Evolutionary conservation across 2,797 vertebrate genomes (phyloP).

Genomic region (Acanthopagrus latus): DNA sequence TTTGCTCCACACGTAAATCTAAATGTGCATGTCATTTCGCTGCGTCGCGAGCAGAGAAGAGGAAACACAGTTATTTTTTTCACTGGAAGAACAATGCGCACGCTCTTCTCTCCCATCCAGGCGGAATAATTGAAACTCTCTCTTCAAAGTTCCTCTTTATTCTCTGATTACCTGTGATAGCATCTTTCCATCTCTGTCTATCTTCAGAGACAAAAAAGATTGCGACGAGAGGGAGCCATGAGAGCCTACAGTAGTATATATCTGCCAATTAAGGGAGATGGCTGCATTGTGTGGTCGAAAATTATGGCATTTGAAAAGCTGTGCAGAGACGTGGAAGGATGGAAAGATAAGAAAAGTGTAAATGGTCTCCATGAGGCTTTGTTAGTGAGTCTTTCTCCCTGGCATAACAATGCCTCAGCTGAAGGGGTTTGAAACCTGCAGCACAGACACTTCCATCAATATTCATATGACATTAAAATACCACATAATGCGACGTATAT

Average conservation of each 20-base stretch:
- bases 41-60: conserved; percentile 8
- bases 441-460: conserved; percentile 28
- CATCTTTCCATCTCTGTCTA: conserved; percentile 71
- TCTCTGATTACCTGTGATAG: conserved; percentile 74
- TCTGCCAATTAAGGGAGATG: conserved; percentile 71
- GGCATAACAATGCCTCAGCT: conserved; percentile 45
- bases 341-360: conserved; percentile 56
- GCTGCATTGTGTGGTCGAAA: conserved; percentile 56
- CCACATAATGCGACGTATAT: neutral
- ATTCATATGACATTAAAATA: conserved; percentile 32
- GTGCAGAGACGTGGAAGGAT: conserved; percentile 42
- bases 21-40: conserved; percentile 8
- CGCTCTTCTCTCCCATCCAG: conserved; percentile 19
- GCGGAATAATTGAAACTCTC: conserved; percentile 67
- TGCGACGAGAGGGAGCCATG: conserved; percentile 42
- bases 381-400: conserved; percentile 43
- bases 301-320: conserved; percentile 65
- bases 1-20: neutral
- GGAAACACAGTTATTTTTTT: conserved; percentile 7
- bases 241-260: conserved; percentile 56
- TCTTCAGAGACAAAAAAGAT: conserved; percentile 70
- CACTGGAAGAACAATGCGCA: conserved; percentile 32
- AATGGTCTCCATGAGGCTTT: conserved; percentile 51
- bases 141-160: conserved; percentile 70
- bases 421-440: conserved; percentile 13